Percentiles rank a stretch among this genome's conserved stretches.
Conservation (phyloP, 2,888 invertebrate species). For the Melanostoma scalare region DNA sequence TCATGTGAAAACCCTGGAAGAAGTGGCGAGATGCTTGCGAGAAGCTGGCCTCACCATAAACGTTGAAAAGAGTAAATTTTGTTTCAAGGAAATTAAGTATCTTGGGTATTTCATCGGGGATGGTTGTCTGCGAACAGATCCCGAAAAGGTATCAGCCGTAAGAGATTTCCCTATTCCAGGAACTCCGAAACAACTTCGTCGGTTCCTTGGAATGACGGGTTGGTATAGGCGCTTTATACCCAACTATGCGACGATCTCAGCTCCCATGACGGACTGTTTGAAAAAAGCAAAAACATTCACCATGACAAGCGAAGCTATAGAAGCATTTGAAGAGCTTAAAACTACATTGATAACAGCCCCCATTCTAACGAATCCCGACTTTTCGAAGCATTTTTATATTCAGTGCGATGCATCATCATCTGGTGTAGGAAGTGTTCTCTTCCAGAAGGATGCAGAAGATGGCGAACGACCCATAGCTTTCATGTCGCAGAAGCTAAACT, state of each 20-base stretch:
- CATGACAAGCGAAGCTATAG: neutral
- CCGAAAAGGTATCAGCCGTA: slow-evolving; percentile 53
- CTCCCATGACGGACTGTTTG: slow-evolving; percentile 7
- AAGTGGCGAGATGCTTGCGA: neutral
- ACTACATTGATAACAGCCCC: slow-evolving; percentile 7
- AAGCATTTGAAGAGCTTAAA: slow-evolving; percentile 12
- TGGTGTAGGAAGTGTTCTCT: slow-evolving; percentile 19
- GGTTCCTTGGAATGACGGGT: slow-evolving; percentile 64
- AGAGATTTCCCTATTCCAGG: slow-evolving; percentile 33
- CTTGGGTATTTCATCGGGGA: slow-evolving; percentile 64
- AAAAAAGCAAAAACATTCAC: slow-evolving; percentile 4
- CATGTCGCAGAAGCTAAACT: no score
- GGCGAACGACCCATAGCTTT: slow-evolving; percentile 31
- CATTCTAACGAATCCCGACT: slow-evolving; percentile 25
- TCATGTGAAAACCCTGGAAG: neutral
- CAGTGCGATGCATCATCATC: slow-evolving; percentile 28
- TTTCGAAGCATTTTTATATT: slow-evolving; percentile 9
- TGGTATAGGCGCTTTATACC: slow-evolving; percentile 61
- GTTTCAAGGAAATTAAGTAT: slow-evolving; percentile 49
- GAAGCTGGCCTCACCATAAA: slow-evolving; percentile 48
- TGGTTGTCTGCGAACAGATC: slow-evolving; percentile 55
- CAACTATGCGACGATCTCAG: slow-evolving; percentile 16
- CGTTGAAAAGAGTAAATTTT: slow-evolving; percentile 51
- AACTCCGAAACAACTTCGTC: slow-evolving; percentile 26
- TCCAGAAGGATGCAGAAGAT: slow-evolving; percentile 23